These are phyloP conservation scores for Dysmachus trigonus DNA, from an alignment of 2,888 invertebrate species.

Conservation along the genomic window DNA sequence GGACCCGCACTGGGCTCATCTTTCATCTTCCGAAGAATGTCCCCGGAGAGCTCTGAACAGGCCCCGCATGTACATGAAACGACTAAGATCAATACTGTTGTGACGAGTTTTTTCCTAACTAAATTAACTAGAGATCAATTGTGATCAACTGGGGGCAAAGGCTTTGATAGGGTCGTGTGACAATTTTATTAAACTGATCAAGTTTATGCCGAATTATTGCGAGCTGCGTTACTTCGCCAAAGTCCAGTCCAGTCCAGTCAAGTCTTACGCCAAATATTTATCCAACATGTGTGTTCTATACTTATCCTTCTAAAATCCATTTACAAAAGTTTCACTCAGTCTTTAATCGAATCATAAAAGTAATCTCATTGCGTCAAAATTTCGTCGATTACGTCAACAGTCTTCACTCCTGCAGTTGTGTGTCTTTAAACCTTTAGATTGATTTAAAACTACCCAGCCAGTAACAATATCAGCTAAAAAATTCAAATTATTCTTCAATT, in stretches of 20 bases:
- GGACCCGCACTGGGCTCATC: not conserved
- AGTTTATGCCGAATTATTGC: slow-evolving; percentile 27
- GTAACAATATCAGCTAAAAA: not conserved
- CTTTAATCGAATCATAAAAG: not conserved
- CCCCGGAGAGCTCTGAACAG: not conserved
- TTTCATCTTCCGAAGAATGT: not conserved
- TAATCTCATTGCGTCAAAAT: not conserved
- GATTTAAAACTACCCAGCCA: not conserved
- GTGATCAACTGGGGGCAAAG: slow-evolving; percentile 56
- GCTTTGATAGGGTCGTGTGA: slow-evolving; percentile 65
- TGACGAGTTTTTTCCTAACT: slow-evolving; percentile 21
- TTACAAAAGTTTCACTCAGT: not conserved
- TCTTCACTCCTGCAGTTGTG: not conserved
- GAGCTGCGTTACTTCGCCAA: not conserved
- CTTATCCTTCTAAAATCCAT: not conserved
- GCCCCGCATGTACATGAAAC: not conserved
- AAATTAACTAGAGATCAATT: slow-evolving; percentile 45
- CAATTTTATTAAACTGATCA: slow-evolving; percentile 59
- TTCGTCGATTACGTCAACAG: not conserved
- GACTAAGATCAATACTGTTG: slow-evolving; percentile 10
- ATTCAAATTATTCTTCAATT: not conserved
- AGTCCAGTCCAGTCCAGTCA: not conserved
- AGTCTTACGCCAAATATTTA: not conserved
- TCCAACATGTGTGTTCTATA: not conserved
- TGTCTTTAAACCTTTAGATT: not conserved